Percentiles rank a stretch among this genome's conserved stretches.
These are phyloP conservation scores for Mimachlamys varia DNA, from an alignment of 2,888 invertebrate species.

Conservation along the genomic window DNA sequence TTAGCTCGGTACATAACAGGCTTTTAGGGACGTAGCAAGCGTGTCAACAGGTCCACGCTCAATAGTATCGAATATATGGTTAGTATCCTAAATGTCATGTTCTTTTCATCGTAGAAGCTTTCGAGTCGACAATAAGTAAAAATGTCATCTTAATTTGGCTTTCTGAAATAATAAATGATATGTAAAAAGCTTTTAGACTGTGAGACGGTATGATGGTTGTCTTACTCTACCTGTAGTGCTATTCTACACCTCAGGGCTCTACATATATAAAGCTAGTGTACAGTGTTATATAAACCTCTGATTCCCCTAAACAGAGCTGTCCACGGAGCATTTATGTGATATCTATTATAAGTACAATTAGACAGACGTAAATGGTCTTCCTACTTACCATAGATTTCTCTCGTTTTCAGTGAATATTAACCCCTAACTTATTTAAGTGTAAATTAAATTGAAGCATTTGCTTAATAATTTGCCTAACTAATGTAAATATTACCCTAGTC, in stretches of 20 bases:
- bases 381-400: no score
- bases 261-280: not conserved
- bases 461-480: no score
- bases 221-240: not conserved
- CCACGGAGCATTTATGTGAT: not conserved
- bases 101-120: not conserved
- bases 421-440: no score
- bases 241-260: no score
- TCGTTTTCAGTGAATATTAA: no score
- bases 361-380: no score
- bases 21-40: not conserved
- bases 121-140: not conserved
- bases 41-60: conserved; percentile 2
- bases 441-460: no score
- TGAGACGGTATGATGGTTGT: not conserved
- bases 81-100: not conserved
- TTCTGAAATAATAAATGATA: conserved; percentile 31
- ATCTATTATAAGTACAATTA: no score
- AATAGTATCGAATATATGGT: not conserved
- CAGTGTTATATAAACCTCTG: not conserved
- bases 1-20: conserved; percentile 13
- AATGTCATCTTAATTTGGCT: conserved; percentile 6
- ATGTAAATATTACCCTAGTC: no score
- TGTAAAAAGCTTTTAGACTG: conserved; percentile 24
- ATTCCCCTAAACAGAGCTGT: not conserved